These are phyloP conservation scores for Arctia plantaginis DNA, from an alignment of 2,888 invertebrate species.

Conservation along the genomic window DNA sequence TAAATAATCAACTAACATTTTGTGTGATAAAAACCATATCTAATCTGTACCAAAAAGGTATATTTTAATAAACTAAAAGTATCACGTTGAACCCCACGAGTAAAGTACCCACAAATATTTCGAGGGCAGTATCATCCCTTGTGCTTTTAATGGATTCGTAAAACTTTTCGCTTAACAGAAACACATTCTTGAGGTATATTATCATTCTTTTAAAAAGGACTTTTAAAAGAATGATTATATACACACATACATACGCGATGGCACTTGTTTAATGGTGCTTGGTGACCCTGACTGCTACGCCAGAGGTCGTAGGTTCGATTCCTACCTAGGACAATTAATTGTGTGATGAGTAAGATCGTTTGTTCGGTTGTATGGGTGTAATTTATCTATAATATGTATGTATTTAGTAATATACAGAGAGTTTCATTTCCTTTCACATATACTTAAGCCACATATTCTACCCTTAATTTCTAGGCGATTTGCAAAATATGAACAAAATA, in stretches of 20 bases:
- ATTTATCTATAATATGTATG: too few relatives aligned
- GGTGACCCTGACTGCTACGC: too few relatives aligned
- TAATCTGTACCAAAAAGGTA: neutral
- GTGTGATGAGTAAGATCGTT: too few relatives aligned
- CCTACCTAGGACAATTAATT: neutral
- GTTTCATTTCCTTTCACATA: too few relatives aligned
- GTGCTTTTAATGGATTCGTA: neutral
- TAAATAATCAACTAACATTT: neutral
- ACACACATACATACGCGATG: neutral
- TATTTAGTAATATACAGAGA: too few relatives aligned
- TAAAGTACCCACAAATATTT: neutral
- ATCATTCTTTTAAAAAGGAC: neutral
- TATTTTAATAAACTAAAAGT: neutral
- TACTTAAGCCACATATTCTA: too few relatives aligned
- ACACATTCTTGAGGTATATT: neutral
- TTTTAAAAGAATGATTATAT: neutral
- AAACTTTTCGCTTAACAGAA: neutral
- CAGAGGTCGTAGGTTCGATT: neutral
- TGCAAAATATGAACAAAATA: too few relatives aligned
- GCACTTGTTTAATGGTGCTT: too few relatives aligned
- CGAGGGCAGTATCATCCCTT: neutral
- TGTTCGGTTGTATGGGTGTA: too few relatives aligned
- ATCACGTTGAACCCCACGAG: neutral
- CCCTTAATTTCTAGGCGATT: too few relatives aligned
- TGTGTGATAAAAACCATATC: neutral